Evolutionary conservation across 2,888 invertebrate genomes (phyloP).

Genomic region (Cylloceria caligata): DNA sequence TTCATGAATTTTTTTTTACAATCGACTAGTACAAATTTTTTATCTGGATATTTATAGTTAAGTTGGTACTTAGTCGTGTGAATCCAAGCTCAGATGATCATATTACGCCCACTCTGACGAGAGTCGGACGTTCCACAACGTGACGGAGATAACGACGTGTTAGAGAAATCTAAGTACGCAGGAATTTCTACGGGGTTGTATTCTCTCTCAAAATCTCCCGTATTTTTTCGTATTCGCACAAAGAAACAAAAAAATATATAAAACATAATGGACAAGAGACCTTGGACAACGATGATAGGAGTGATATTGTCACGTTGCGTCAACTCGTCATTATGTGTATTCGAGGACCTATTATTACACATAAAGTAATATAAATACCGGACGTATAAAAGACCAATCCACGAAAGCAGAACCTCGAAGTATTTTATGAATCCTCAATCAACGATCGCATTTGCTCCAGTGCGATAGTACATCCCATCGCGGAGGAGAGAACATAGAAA

Average conservation of each 20-base stretch:
- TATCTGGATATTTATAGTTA: constrained; percentile 62
- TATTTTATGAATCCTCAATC: constrained; percentile 39
- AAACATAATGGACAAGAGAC: neutral
- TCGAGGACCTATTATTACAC: constrained; percentile 48
- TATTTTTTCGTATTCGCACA: constrained; percentile 22
- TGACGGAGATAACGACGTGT: neutral
- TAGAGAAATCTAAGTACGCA: neutral
- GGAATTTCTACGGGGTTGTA: constrained; percentile 28
- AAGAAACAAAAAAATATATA: constrained; percentile 5
- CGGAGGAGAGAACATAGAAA: constrained; percentile 7
- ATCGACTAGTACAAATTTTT: constrained; percentile 71
- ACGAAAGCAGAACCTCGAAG: constrained; percentile 18
- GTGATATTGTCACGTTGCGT: constrained; percentile 41
- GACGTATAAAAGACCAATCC: constrained; percentile 42
- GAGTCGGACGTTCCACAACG: constrained; percentile 4
- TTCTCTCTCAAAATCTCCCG: constrained; percentile 39
- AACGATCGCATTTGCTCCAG: constrained; percentile 24
- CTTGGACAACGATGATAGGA: constrained; percentile 27
- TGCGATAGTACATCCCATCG: constrained; percentile 19
- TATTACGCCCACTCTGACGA: constrained; percentile 17
- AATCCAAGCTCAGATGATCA: constrained; percentile 43
- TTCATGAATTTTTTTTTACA: constrained; percentile 15
- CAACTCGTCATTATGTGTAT: constrained; percentile 62
- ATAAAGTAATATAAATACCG: constrained; percentile 52
- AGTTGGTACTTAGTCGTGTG: constrained; percentile 51